These are phyloP conservation scores for Cebidichthys violaceus DNA, from an alignment of 2,113 vertebrate genomes.

Conservation along the genomic window DNA sequence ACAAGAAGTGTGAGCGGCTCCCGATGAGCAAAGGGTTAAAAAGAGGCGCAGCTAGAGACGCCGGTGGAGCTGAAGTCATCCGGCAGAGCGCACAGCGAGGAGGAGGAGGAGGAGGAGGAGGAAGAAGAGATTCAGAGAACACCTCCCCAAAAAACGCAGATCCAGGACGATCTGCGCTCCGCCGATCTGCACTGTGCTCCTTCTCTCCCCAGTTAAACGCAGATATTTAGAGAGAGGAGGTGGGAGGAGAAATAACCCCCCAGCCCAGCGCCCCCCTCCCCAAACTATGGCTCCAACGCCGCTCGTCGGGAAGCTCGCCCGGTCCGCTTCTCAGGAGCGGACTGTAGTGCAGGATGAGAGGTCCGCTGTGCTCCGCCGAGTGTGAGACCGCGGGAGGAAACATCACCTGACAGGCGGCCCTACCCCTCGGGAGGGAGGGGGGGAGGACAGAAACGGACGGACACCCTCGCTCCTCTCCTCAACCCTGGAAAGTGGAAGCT, in stretches of 20 bases:
- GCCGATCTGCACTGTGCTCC: background rate
- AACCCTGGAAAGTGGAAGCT: constrained; percentile 47
- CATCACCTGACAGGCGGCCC: constrained; percentile 55
- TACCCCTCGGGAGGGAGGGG: background rate
- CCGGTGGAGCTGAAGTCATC: constrained; percentile 76
- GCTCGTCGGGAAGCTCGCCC: constrained; percentile 41
- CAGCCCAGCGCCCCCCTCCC: background rate
- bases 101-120: constrained; percentile 42
- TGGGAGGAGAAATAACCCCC: constrained; percentile 17
- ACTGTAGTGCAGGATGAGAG: constrained; percentile 55
- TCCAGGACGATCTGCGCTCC: constrained; percentile 30
- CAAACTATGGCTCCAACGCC: constrained; percentile 58
- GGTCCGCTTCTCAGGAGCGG: constrained; percentile 61
- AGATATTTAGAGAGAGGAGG: background rate
- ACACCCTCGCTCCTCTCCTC: constrained; percentile 20
- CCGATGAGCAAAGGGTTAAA: constrained; percentile 79
- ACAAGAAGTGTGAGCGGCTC: background rate
- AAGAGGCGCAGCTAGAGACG: constrained; percentile 75
- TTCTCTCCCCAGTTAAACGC: background rate
- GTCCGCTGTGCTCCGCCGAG: constrained; percentile 33
- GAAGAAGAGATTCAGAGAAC: constrained; percentile 54
- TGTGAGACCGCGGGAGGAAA: constrained; percentile 50
- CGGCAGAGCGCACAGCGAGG: constrained; percentile 67
- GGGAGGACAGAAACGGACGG: constrained; percentile 45
- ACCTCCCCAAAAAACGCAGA: constrained; percentile 50